Conservation (phyloP, 2,113 vertebrate species). For the Eclectus roratus region DNA sequence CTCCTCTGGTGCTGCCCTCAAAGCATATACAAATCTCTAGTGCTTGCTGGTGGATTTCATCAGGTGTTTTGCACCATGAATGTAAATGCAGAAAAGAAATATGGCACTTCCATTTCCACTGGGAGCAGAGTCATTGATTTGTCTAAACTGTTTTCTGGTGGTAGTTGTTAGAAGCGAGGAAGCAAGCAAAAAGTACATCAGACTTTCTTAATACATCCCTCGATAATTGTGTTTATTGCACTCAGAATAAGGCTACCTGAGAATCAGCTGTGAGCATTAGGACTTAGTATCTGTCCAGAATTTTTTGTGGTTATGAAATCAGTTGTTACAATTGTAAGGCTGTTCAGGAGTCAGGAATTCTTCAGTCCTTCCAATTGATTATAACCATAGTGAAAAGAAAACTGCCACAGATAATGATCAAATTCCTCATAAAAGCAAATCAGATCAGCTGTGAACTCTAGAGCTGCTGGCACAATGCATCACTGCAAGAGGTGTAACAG, state of each 20-base stretch:
- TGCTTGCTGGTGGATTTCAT: background rate
- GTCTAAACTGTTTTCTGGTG: background rate
- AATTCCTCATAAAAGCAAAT: background rate
- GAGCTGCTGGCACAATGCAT: background rate
- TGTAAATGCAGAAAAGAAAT: background rate
- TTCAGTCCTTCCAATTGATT: background rate
- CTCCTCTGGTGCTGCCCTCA: background rate
- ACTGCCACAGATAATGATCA: background rate
- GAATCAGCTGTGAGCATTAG: background rate
- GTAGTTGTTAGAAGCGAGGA: background rate
- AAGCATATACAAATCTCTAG: background rate
- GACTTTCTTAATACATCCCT: background rate
- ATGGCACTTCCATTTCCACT: background rate
- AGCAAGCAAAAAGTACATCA: background rate
- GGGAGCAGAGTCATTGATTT: conserved; percentile 1
- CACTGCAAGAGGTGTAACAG: background rate
- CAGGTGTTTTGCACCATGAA: background rate
- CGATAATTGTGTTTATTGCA: background rate
- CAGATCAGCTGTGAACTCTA: background rate
- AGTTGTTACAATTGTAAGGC: background rate
- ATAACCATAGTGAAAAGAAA: background rate
- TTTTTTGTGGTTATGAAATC: background rate
- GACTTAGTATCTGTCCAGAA: background rate
- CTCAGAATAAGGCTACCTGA: background rate
- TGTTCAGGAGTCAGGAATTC: background rate